A percentile compares a stretch with the other conserved stretches of the same genome.
These are phyloP conservation scores for Bufotes viridis DNA, from an alignment of 2,797 vertebrate genomes.

Conservation along the genomic window DNA sequence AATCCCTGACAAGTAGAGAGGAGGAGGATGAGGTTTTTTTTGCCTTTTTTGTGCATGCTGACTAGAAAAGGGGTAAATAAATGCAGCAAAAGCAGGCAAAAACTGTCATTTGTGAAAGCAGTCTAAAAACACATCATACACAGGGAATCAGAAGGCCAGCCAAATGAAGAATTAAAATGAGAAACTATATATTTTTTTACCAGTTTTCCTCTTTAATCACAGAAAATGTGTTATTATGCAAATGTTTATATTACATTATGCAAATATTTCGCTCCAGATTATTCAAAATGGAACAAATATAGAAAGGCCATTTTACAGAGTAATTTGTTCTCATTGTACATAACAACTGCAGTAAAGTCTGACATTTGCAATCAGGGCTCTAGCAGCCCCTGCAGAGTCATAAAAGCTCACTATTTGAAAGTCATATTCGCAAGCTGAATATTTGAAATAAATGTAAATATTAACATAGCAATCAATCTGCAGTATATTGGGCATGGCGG, in stretches of 20 bases:
- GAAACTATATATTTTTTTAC: background rate
- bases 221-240: conserved; percentile 19
- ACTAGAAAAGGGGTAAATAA: background rate
- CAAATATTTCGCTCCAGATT: background rate
- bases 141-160: background rate
- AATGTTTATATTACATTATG: conserved; percentile 23
- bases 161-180: background rate
- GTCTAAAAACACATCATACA: background rate
- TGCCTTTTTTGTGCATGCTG: background rate
- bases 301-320: background rate
- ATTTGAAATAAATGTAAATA: background rate
- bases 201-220: background rate
- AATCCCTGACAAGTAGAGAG: too few species aligned
- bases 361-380: background rate
- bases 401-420: background rate
- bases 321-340: background rate
- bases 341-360: background rate
- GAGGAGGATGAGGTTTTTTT: background rate
- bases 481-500: background rate
- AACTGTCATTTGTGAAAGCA: background rate
- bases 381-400: background rate
- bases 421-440: background rate
- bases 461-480: background rate
- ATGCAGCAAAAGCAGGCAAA: background rate
- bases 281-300: too few species aligned